Conservation (phyloP, 2,797 vertebrate species). For the Xenops minutus region DNA sequence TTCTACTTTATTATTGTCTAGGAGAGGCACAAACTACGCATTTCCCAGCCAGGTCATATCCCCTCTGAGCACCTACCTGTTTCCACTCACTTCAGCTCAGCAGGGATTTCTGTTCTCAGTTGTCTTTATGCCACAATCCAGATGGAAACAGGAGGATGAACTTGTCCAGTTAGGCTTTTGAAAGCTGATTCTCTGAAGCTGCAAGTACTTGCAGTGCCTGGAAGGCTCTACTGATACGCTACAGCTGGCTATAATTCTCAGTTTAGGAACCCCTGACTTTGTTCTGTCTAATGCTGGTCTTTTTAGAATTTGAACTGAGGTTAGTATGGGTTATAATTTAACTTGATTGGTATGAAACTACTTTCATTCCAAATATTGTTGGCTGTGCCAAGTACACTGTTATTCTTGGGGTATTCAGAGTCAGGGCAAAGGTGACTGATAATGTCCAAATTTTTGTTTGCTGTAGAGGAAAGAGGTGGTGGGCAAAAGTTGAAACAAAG, state of each 20-base stretch:
- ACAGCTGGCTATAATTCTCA: not conserved
- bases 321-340: conserved; percentile 39
- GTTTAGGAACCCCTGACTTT: not conserved
- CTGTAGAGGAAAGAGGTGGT: not conserved
- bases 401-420: not conserved
- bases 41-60: not conserved
- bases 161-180: not conserved
- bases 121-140: not conserved
- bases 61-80: not conserved
- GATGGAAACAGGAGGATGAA: not conserved
- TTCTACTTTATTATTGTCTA: not conserved
- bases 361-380: not conserved
- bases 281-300: not conserved
- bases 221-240: not conserved
- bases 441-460: not conserved
- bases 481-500: not conserved
- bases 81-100: not conserved
- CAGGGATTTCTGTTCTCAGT: not conserved
- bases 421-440: conserved; percentile 27
- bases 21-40: not conserved
- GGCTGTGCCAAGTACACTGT: not conserved
- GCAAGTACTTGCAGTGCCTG: not conserved
- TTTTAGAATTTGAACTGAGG: conserved; percentile 7
- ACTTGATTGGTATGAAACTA: conserved; percentile 41
- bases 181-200: not conserved